Base-by-base conservation (phyloP, 2,113 vertebrate species). In the Tenebrosternarchus preto region DNA sequence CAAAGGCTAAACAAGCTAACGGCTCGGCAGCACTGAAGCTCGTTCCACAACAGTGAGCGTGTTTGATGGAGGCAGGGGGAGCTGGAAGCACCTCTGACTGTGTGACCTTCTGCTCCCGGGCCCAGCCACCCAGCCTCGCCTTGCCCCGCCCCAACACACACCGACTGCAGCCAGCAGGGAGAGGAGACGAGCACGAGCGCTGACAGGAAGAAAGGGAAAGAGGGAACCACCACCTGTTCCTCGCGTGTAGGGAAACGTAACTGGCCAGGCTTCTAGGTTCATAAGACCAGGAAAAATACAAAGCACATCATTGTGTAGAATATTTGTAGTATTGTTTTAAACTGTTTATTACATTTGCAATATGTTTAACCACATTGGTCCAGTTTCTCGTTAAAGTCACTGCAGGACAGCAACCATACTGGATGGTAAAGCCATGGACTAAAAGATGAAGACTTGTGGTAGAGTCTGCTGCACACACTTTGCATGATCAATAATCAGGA, bases 91-190 rank as follows among this genome's bases (percentile, higher is more conserved):
- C 84, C 86, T 86, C 83, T 74, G 82, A 68, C 82, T 75, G 84
- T 68, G 83, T 90, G 90, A 90, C 91, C 91, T 90, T 89, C 85
- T 91, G 90, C 87, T 91, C 84, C 78, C 67, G 50, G 88, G 84
- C 88, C 84, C 56, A 83, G 77, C 81, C 61, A 72, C 85, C 90
- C 91, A 89, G 78, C 87, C 82, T 77, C 66, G 73, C 82, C 86
- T 82, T 78, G 60, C 46, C 66, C 67, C 5, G 64, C 75, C 39
- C 66, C 73, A 15, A 43, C 57, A 78, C 67, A 46, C 55, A 77
- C n/a, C 24, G 64, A 59, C 25, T 33, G 55, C 31, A 9, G 27
- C 15, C 20, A 70, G 66, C 4, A 63, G 46, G 57, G 22, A 63
- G 67, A 72, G 63, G 53, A 64, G n/a, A 39, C 24, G 25, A 55